phyloP scores from a whole-genome alignment of 2,797 vertebrate species.

The Danio kyathit region DNA sequence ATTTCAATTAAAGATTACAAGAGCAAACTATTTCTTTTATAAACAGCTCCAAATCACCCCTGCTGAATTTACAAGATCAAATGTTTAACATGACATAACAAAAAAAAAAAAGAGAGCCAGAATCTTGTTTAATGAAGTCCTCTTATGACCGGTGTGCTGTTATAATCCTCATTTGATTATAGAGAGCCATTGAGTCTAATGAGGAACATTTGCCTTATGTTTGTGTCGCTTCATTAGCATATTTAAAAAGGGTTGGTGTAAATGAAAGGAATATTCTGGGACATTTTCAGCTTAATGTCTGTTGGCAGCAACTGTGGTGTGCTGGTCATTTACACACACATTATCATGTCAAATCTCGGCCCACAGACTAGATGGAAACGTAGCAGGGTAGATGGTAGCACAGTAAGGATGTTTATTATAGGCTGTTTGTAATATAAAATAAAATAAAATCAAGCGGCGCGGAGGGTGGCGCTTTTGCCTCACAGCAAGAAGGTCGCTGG shows the following conservation, averaged over 20 bases:
- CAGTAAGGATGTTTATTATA: background rate
- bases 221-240: slow-evolving; percentile 14
- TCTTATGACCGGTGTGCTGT: slow-evolving; percentile 27
- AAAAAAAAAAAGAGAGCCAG: slow-evolving; percentile 16
- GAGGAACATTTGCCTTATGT: slow-evolving; percentile 36
- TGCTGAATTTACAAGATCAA: slow-evolving; percentile 46
- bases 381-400: background rate
- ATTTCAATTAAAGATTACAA: no score
- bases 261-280: slow-evolving; percentile 15
- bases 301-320: slow-evolving; percentile 4
- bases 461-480: no score
- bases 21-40: no score
- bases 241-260: background rate
- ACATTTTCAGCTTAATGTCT: slow-evolving; percentile 27
- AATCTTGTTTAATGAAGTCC: slow-evolving; percentile 37
- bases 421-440: background rate
- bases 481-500: no score
- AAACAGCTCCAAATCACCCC: slow-evolving; percentile 47
- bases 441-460: background rate
- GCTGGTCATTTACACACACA: background rate
- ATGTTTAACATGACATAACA: slow-evolving; percentile 29
- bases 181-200: slow-evolving; percentile 7
- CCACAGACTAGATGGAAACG: background rate
- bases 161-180: slow-evolving; percentile 26
- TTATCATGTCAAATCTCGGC: background rate